Evolutionary conservation across 2,113 vertebrate species (phyloP), one percentile per base, ranked within the genome.

Genomic region (Jaculus jaculus): DNA sequence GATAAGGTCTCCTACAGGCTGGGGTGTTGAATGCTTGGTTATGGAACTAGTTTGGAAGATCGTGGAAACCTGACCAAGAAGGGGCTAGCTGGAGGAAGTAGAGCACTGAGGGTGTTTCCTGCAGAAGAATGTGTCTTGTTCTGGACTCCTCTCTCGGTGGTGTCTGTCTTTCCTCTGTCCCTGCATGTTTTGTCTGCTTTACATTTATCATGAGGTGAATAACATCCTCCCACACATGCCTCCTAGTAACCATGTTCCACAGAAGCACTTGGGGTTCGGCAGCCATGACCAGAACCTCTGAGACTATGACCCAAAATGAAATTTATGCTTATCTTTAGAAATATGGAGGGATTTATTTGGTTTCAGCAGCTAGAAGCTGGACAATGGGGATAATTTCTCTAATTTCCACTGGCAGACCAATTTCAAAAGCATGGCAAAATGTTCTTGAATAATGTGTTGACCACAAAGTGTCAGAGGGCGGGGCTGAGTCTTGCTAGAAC

Each of bases 321-420:
- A 39, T 2, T 65, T 32, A 72, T 81, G 6, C 85, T 84, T 83
- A 24, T 20, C 54, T 92, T 91, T 91, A 54, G 66, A 83, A 74
- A 39, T 89, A 9, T 80, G 34, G 86, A 9, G 78, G 37, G 17
- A 26, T 91, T 60, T 89, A 32, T 91, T 91, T 88, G 54, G 87
- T 87, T 95, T 92, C 47, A 86, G 80, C 30, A 77, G 28, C 66
- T 75, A 85, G 68, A 66, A 42, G 17, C 34, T 78, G 34, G 63
- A n/a, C 16, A 37, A 32, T 30, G 69, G 79, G 37, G 75, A 88
- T 69, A 84, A 65, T 80, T 78, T n/a, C 60, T 90, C 30, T 83
- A 66, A 87, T 42, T 86, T 86, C 68, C 10, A 66, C 71, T 73
- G 5, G 3, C 66, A 66, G 42, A 77, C 11, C 61, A 69, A 60